Percentiles rank a stretch among this genome's conserved stretches.
These are phyloP conservation scores for Oncopodura yosiiana DNA, from an alignment of 1,140 invertebrate species.

Conservation along the genomic window DNA sequence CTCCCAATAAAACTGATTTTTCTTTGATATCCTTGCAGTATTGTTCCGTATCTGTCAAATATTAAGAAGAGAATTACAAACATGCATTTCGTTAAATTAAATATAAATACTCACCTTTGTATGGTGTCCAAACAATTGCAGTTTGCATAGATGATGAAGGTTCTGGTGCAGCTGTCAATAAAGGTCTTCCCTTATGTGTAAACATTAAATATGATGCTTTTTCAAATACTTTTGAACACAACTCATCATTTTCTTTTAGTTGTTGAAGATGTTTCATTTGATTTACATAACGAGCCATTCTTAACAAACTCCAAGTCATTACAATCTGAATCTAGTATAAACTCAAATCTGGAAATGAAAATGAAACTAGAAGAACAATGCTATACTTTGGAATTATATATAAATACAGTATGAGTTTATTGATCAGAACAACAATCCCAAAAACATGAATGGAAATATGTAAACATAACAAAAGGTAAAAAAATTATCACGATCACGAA, in stretches of 20 bases:
- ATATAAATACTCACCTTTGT: constrained; percentile 21
- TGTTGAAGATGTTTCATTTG: constrained; percentile 31
- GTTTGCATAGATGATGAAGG: neutral
- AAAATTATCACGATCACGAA: no score
- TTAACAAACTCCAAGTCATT: constrained; percentile 31
- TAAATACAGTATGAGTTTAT: neutral
- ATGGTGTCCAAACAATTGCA: constrained; percentile 21
- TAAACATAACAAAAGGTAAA: no score
- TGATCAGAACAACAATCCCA: no score
- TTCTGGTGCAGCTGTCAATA: constrained; percentile 4
- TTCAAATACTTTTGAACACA: constrained; percentile 22
- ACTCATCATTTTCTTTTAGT: constrained; percentile 33
- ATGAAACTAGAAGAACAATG: neutral
- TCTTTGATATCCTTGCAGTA: constrained; percentile 22
- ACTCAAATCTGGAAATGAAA: neutral
- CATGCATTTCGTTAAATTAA: constrained; percentile 4
- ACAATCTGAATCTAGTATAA: neutral
- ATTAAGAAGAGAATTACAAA: neutral
- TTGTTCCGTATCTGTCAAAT: constrained; percentile 13
- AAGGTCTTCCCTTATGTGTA: constrained; percentile 18
- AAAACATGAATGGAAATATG: no score
- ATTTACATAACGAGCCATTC: constrained; percentile 31
- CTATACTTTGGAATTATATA: neutral
- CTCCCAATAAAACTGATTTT: constrained; percentile 13
- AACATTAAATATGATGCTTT: constrained; percentile 28